These are phyloP conservation scores for Zophobas atratus DNA, from an alignment of 1,140 invertebrate species.

Conservation along the genomic window DNA sequence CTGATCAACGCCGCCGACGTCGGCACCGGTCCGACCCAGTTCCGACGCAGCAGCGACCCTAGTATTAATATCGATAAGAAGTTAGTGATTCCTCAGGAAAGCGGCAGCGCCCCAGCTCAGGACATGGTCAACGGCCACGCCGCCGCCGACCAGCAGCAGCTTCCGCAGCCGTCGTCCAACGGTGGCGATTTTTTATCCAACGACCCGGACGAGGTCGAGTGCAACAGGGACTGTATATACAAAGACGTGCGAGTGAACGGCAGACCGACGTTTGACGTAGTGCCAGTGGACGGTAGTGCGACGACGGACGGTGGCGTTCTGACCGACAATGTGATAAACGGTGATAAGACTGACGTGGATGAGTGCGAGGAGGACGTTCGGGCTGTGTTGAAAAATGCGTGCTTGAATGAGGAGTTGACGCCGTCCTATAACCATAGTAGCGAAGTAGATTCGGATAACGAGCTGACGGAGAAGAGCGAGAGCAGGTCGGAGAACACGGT, in stretches of 20 bases:
- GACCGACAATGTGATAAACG: slow-evolving; percentile 44
- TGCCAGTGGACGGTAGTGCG: slow-evolving; percentile 13
- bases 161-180: slow-evolving; percentile 11
- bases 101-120: slow-evolving; percentile 10
- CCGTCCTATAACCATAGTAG: slow-evolving; percentile 51
- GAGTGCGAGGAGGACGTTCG: slow-evolving; percentile 19
- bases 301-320: slow-evolving; percentile 14
- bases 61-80: slow-evolving; percentile 79
- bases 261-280: slow-evolving; percentile 49
- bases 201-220: slow-evolving; percentile 57
- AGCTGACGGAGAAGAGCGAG: slow-evolving; percentile 63
- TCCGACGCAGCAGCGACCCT: slow-evolving; percentile 86
- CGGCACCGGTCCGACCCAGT: slow-evolving; percentile 70
- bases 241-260: slow-evolving; percentile 38
- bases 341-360: slow-evolving; percentile 46
- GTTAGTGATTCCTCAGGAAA: slow-evolving; percentile 49
- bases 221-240: slow-evolving; percentile 61
- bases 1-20: slow-evolving; percentile 78
- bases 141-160: not conserved
- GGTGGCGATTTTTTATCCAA: slow-evolving; percentile 56
- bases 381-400: not conserved
- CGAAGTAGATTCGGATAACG: slow-evolving; percentile 66
- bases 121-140: slow-evolving; percentile 21
- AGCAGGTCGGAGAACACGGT: slow-evolving; percentile 65
- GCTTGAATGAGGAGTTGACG: slow-evolving; percentile 4